A percentile compares a stretch with the other conserved stretches of the same genome.
Evolutionary conservation across 2,797 vertebrate genomes (phyloP).

Genomic region (Balearica regulorum): DNA sequence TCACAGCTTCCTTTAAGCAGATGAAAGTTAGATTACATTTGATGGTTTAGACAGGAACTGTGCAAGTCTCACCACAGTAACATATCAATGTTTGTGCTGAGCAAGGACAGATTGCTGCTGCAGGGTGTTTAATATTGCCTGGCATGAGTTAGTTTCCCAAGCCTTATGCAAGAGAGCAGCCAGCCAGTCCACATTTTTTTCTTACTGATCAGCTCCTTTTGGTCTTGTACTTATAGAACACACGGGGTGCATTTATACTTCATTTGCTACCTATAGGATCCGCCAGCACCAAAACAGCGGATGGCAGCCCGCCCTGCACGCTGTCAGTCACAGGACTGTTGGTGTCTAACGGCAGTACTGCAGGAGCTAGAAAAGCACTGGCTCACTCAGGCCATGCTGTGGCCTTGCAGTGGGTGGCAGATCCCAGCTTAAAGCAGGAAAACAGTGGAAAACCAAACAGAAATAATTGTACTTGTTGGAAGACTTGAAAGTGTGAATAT

Average conservation of each 20-base stretch:
- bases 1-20: background rate
- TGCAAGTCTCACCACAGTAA: background rate
- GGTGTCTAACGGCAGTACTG: background rate
- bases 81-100: background rate
- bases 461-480: background rate
- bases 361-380: background rate
- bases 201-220: background rate
- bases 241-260: background rate
- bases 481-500: background rate
- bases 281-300: background rate
- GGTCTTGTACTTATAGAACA: background rate
- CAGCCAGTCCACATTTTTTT: background rate
- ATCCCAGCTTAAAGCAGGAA: background rate
- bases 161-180: background rate
- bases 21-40: background rate
- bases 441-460: background rate
- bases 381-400: background rate
- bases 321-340: background rate
- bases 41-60: background rate
- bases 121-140: background rate
- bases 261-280: background rate
- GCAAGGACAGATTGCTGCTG: background rate
- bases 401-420: background rate
- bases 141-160: background rate
- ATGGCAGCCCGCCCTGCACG: background rate